A percentile compares a stretch with the other conserved stretches of the same genome.
phyloP scores from a whole-genome alignment of 53 echinoderm and acorn worm genomes.

The Echinometra lucunter region DNA sequence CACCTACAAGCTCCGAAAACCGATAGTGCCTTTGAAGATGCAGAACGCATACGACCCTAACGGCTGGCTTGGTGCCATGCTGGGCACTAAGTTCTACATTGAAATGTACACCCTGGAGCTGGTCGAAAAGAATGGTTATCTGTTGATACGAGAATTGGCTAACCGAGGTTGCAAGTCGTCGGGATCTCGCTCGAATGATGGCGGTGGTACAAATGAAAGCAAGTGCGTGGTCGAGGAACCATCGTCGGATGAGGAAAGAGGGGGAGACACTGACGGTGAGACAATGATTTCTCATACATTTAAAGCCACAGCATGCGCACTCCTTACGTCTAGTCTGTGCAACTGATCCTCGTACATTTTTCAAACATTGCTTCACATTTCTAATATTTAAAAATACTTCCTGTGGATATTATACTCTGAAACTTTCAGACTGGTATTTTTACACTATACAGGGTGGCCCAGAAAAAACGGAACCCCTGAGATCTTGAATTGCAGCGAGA shows the following conservation, averaged over 20 bases:
- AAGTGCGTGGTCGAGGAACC: background rate
- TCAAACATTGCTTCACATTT: too few relatives aligned
- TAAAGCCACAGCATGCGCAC: too few relatives aligned
- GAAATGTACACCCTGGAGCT: slow-evolving; percentile 52
- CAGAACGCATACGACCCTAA: slow-evolving; percentile 79
- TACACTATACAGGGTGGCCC: too few relatives aligned
- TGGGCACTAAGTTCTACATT: slow-evolving; percentile 82
- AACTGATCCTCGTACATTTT: too few relatives aligned
- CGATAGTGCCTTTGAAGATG: slow-evolving; percentile 78
- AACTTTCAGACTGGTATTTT: too few relatives aligned
- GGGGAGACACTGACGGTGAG: background rate
- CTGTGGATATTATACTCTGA: too few relatives aligned
- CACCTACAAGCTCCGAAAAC: slow-evolving; percentile 79
- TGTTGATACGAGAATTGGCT: slow-evolving; percentile 73
- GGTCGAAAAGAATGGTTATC: slow-evolving; percentile 61
- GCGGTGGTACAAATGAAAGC: too few relatives aligned
- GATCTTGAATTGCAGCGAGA: too few relatives aligned
- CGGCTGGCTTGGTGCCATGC: slow-evolving; percentile 86
- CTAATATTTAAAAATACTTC: too few relatives aligned
- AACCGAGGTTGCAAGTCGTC: slow-evolving; percentile 53
- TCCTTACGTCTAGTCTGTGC: too few relatives aligned
- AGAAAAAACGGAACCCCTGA: too few relatives aligned
- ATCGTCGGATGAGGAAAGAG: background rate
- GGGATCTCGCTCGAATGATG: background rate
- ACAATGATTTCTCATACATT: too few relatives aligned